Evolutionary conservation across 2,888 invertebrate genomes (phyloP), one percentile per base, ranked within the genome.

Genomic region (Cartodere bifasciata): DNA sequence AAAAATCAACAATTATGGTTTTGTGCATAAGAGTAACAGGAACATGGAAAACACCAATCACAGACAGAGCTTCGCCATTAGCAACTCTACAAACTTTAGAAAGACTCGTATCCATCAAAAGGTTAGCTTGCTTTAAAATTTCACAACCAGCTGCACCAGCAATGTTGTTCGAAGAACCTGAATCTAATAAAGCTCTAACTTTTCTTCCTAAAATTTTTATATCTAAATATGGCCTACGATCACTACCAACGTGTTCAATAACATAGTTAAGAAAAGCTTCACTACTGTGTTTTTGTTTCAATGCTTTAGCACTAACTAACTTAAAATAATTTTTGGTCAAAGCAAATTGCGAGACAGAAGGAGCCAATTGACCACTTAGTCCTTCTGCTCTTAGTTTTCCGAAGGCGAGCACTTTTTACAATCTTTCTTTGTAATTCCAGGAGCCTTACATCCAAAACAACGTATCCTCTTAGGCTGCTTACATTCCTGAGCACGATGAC

Each of bases 61-160:
- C 6, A 6, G 9, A 7, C 9, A n/a, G 11, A 23, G 6, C 11
- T 6, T 6, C 24, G 11, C 5, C 10, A 23, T 23, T 23, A 7
- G 24, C 24, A 23, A 23, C 24, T 6, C 7, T 6, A 12, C 24
- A 23, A 6, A n/a, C n/a, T n/a, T n/a, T n/a, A n/a, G n/a, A n/a
- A n/a, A n/a, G n/a, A n/a, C n/a, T n/a, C n/a, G n/a, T n/a, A n/a
- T n/a, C n/a, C n/a, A n/a, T n/a, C n/a, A n/a, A n/a, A n/a, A n/a
- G n/a, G n/a, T n/a, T n/a, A 6, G 11, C 11, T 10, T 6, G 10
- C 7, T 10, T 6, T 10, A 23, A 7, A 7, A 23, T 23, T 23
- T 6, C 6, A n/a, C 24, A 23, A 7, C 24, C 24, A 7, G 9
- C 10, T 10, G 6, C 11, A 7, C 24, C 24, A 6, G 5, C 11